A percentile compares a stretch with the other conserved stretches of the same genome.
Conservation (phyloP, 2,113 vertebrate genomes). For the Anolis sagrei region DNA sequence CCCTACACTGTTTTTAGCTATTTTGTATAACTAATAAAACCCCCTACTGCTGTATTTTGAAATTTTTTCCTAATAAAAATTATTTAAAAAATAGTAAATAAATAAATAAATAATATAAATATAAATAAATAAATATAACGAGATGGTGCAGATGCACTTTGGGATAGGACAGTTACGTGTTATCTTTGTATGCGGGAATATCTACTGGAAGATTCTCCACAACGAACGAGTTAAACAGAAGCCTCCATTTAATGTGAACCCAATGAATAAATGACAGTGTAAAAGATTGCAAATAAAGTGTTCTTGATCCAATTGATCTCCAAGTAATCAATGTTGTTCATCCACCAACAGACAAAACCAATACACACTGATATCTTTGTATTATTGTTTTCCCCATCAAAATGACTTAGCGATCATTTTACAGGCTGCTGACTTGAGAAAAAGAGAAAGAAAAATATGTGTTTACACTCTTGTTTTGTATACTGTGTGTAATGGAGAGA, state of each 20-base stretch:
- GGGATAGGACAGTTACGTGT: too few species aligned
- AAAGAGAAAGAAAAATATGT: neutral
- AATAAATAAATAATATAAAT: too few species aligned
- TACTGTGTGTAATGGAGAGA: neutral
- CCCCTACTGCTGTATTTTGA: too few species aligned
- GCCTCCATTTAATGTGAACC: neutral
- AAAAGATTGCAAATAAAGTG: constrained; percentile 26
- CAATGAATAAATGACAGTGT: constrained; percentile 29
- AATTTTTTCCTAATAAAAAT: too few species aligned
- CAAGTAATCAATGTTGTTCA: constrained; percentile 30
- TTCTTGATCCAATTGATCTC: constrained; percentile 54
- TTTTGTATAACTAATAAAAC: too few species aligned
- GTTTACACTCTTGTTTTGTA: neutral
- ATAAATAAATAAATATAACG: too few species aligned
- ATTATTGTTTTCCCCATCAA: constrained; percentile 9
- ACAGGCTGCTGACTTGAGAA: neutral
- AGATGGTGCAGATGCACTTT: too few species aligned
- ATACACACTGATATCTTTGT: neutral
- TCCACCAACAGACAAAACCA: constrained; percentile 19
- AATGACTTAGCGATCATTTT: constrained; percentile 24
- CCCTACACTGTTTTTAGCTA: too few species aligned
- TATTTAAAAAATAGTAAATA: too few species aligned
- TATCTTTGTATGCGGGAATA: too few species aligned
- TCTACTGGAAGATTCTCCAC: neutral
- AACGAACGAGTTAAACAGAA: neutral